Conservation (phyloP, 2,888 invertebrate genomes). For the Suillia variegata region DNA sequence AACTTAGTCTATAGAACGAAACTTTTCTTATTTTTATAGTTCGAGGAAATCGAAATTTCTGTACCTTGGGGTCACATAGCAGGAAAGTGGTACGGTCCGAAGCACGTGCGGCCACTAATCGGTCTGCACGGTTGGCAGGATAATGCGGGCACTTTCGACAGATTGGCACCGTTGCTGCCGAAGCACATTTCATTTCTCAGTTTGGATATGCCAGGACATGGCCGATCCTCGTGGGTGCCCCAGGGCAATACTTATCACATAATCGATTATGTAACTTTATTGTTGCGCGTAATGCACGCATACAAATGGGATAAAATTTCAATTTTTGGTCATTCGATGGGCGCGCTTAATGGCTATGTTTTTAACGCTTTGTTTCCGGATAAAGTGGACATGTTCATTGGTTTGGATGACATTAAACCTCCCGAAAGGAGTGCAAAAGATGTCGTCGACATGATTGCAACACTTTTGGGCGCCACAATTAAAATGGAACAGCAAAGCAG, state of each 20-base stretch:
- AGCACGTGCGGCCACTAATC: slow-evolving; percentile 67
- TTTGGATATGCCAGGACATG: slow-evolving; percentile 71
- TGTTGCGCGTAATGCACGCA: slow-evolving; percentile 65
- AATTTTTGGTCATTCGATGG: slow-evolving; percentile 70
- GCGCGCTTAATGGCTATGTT: slow-evolving; percentile 65
- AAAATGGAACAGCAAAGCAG: too few species aligned
- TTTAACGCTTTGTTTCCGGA: slow-evolving; percentile 67
- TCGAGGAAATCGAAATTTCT: slow-evolving; percentile 68
- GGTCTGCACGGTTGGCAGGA: slow-evolving; percentile 77
- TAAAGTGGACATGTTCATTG: slow-evolving; percentile 46
- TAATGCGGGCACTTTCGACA: slow-evolving; percentile 71
- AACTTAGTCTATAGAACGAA: too few species aligned
- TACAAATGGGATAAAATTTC: slow-evolving; percentile 71
- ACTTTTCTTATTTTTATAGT: too few species aligned
- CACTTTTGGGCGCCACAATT: slow-evolving; percentile 60
- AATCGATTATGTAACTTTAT: slow-evolving; percentile 53
- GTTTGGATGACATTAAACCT: slow-evolving; percentile 37
- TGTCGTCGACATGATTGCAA: slow-evolving; percentile 47
- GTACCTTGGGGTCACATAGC: slow-evolving; percentile 70
- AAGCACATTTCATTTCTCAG: slow-evolving; percentile 63
- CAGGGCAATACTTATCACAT: slow-evolving; percentile 63
- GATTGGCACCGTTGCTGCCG: slow-evolving; percentile 66
- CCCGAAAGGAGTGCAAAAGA: slow-evolving; percentile 19
- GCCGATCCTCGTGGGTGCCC: slow-evolving; percentile 69
- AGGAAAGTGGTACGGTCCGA: slow-evolving; percentile 72